Evolutionary conservation across 2,888 invertebrate genomes (phyloP), one percentile per base, ranked within the genome.

Genomic region (Cybosia mesomella): DNA sequence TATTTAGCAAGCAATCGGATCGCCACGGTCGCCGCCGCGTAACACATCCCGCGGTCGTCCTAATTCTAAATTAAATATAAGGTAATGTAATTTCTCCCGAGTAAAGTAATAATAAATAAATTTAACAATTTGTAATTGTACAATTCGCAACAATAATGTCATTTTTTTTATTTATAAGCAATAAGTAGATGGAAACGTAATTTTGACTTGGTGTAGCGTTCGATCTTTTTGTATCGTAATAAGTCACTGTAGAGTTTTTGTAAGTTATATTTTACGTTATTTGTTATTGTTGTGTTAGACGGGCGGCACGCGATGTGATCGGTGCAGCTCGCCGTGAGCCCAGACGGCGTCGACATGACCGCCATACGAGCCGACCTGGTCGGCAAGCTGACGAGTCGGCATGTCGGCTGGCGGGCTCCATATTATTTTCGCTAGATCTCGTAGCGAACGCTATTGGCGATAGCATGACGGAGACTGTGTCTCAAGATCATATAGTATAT

Each of bases 1-100:
- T 64, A 28, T 28, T 28, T 28, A 28, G 59, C 58, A 0, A 11
- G 64, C 65, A 60, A 39, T 61, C 36, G 57, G n/a, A 28, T 61
- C 60, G 70, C 39, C n/a, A 15, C 39, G 49, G 70, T 66, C 81
- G 79, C 72, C 22, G 59, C 67, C 68, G 67, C 34, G 70, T 67
- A 24, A 55, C 59, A 81, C 81, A 81, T 65, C 63, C 63, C 54
- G 68, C 59, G 73, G 66, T 71, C 77, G 81, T 75, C 69, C 70
- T 81, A 81, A 81, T 81, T 81, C 81, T 81, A 81, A 81, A 81
- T 81, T 81, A 81, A 83, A 54, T 81, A 76, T 81, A 81, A 81
- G 81, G 79, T 81, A 74, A 76, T 73, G 81, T 78, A 79, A 75
- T 74, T 76, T 81, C 76, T 65, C 66, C 66, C 66, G 68, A 74